Conservation (phyloP, 2,113 vertebrate species). For the Bubalus kerabau region DNA sequence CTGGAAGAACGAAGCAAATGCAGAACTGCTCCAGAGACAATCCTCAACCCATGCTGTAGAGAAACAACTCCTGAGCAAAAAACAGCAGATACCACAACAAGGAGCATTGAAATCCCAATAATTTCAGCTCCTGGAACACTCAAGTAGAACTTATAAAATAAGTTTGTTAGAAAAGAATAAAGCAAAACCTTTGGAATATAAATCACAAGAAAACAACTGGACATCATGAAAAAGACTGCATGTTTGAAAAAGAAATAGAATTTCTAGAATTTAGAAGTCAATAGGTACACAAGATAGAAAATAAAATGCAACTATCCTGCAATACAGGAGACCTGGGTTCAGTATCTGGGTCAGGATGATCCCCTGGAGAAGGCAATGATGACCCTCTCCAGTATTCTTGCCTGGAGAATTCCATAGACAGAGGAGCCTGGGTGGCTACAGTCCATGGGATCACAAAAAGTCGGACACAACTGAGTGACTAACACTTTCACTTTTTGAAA, state of each 20-base stretch:
- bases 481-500: not conserved
- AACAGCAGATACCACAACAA: not conserved
- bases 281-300: not conserved
- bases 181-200: not conserved
- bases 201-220: not conserved
- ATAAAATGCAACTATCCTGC: not conserved
- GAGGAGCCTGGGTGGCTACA: not conserved
- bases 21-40: not conserved
- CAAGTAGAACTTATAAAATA: not conserved
- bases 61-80: not conserved
- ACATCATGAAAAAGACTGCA: not conserved
- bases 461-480: not conserved
- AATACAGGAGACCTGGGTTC: accelerated
- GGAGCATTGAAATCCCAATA: not conserved
- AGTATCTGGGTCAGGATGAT: not conserved
- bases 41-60: accelerated
- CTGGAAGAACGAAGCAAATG: not conserved
- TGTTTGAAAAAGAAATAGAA: not conserved
- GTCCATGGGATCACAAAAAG: not conserved
- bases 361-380: not conserved
- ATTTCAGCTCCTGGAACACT: not conserved
- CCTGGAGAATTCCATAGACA: not conserved
- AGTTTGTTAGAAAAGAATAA: not conserved
- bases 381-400: not conserved
- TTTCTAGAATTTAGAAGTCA: not conserved